Evolutionary conservation across 2,113 vertebrate genomes (phyloP).

Genomic region (Reinhardtius hippoglossoides): DNA sequence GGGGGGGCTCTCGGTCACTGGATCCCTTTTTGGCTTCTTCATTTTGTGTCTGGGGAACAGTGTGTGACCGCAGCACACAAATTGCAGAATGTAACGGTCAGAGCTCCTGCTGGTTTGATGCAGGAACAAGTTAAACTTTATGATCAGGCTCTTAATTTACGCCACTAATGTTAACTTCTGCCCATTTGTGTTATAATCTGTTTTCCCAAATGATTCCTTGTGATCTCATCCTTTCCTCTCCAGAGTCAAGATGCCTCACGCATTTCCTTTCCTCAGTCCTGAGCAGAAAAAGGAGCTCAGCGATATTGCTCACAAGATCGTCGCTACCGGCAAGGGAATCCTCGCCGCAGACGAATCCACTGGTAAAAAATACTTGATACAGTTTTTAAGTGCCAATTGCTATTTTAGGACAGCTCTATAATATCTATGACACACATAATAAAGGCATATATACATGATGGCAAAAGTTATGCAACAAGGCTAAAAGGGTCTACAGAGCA

Average conservation of each 20-base stretch:
- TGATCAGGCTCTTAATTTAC: background rate
- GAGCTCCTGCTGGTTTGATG: background rate
- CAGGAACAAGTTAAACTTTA: conserved; percentile 40
- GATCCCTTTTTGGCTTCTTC: conserved; percentile 11
- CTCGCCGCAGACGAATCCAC: conserved; percentile 95
- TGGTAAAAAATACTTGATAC: conserved; percentile 72
- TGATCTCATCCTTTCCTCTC: background rate
- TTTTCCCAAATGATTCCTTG: background rate
- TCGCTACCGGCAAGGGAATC: conserved; percentile 91
- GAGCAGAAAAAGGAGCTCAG: conserved; percentile 96
- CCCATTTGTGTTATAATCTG: background rate
- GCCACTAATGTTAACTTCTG: no score
- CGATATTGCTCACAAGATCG: conserved; percentile 89
- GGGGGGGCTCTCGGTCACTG: conserved; percentile 1
- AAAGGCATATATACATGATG: no score
- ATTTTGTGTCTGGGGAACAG: conserved; percentile 30
- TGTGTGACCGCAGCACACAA: conserved; percentile 1
- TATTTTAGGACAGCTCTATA: background rate
- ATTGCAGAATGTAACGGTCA: background rate
- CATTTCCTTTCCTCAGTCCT: conserved; percentile 88
- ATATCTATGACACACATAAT: no score
- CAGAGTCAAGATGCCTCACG: conserved; percentile 86
- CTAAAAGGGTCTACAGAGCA: no score
- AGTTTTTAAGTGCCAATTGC: background rate
- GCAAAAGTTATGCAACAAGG: no score